Conservation (phyloP, 2,113 vertebrate species). For the Aspiorhynchus laticeps region DNA sequence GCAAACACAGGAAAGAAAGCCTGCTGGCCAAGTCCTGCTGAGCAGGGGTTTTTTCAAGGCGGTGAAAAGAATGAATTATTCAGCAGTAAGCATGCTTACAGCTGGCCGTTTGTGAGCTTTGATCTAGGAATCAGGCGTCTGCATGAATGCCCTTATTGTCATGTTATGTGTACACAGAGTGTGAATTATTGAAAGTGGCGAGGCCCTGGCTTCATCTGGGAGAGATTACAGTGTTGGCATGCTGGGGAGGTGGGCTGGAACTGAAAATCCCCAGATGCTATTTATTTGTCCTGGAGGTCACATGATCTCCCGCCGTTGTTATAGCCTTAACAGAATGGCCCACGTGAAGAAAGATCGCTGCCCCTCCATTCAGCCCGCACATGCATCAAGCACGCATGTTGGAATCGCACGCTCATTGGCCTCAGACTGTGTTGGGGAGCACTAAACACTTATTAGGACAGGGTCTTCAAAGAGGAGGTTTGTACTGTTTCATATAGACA, state of each 20-base stretch:
- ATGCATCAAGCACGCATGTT: conserved; percentile 19
- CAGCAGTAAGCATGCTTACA: conserved; percentile 94
- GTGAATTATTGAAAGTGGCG: conserved; percentile 90
- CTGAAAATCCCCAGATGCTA: conserved; percentile 92
- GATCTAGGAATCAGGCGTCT: conserved; percentile 91
- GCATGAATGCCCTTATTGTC: conserved; percentile 99
- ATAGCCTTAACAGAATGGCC: conserved; percentile 81
- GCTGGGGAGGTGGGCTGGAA: conserved; percentile 86
- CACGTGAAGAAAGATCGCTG: conserved; percentile 65
- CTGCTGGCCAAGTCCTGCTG: conserved; percentile 88
- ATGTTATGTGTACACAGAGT: conserved; percentile 98
- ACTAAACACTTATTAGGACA: conserved; percentile 31
- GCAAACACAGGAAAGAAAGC: conserved; percentile 80
- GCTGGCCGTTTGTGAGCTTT: conserved; percentile 95
- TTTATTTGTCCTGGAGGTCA: conserved; percentile 85
- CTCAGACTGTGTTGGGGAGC: neutral
- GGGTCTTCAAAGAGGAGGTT: neutral
- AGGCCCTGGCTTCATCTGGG: conserved; percentile 89
- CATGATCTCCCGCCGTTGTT: conserved; percentile 77
- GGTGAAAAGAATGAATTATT: conserved; percentile 97
- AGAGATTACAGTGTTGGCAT: conserved; percentile 94
- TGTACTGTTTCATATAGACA: conserved; percentile 1
- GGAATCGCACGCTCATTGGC: neutral
- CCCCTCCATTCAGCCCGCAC: conserved; percentile 20
- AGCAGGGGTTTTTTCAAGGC: conserved; percentile 87